phyloP scores from a whole-genome alignment of 2,888 invertebrate species.

The Toxonevra muliebris region DNA sequence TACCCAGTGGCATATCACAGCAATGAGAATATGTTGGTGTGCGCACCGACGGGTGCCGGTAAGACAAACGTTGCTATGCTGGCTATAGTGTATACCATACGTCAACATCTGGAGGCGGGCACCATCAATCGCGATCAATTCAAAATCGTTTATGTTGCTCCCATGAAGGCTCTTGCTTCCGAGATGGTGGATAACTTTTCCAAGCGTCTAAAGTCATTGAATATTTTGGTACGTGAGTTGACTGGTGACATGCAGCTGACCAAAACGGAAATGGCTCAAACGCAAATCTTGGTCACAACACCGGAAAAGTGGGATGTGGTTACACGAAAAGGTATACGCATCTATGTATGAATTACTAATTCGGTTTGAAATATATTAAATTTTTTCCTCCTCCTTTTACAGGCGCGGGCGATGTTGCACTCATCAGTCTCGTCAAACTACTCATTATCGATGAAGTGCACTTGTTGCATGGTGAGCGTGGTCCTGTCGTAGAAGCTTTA shows the following conservation, averaged over 20 bases:
- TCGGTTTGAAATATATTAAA: neutral
- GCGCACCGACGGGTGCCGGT: constrained; percentile 99
- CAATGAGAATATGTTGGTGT: constrained; percentile 96
- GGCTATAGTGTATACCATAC: constrained; percentile 89
- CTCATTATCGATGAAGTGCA: constrained; percentile 98
- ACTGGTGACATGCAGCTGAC: constrained; percentile 99
- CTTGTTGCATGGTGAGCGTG: constrained; percentile 94
- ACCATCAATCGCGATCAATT: constrained; percentile 90
- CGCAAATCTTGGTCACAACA: constrained; percentile 98
- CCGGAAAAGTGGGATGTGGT: constrained; percentile 99
- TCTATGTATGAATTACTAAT: constrained; percentile 5
- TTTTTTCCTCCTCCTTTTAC: constrained; percentile 19
- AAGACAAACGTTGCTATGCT: constrained; percentile 99
- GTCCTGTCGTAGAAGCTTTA: constrained; percentile 96
- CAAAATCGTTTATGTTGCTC: constrained; percentile 98
- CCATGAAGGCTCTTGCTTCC: constrained; percentile 98
- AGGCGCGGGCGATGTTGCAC: constrained; percentile 84
- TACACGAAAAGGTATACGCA: constrained; percentile 79
- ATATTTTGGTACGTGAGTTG: constrained; percentile 87
- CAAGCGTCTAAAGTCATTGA: constrained; percentile 77
- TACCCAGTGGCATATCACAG: constrained; percentile 94
- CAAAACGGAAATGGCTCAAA: constrained; percentile 91
- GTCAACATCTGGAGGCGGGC: constrained; percentile 82
- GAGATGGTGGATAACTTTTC: constrained; percentile 98
- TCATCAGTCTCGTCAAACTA: constrained; percentile 89